Base-by-base conservation (phyloP, 2,888 invertebrate species). In the Aquatica leii region DNA sequence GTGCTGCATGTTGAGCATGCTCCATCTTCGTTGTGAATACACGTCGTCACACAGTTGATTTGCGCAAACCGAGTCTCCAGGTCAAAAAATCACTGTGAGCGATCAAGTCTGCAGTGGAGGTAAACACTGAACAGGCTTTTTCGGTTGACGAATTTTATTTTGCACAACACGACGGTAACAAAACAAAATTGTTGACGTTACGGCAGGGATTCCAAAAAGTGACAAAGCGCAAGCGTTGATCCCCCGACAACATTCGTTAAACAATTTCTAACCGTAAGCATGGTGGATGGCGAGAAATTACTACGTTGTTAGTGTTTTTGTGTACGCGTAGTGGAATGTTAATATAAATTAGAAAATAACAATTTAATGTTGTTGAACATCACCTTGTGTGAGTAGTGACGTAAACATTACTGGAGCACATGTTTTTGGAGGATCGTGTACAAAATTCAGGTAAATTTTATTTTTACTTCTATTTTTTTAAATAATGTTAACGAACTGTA, bases 231-330 rank as follows among this genome's bases (percentile, higher is more conserved):
- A 60, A 53, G 34, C 57, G 56, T 46, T 37, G 43, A 56, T 53
- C 50, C 24, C 21, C 54, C 20, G 52, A 54, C 48, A 60, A 65
- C 58, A 54, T 65, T 62, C 62, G 49, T 62, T 58, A 58, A 59
- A 41, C 59, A 53, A 52, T 51, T 65, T 43, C 43, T 43, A 43
- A 43, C 43, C 52, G 54, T 61, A 59, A 62, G 62, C 59, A 65
- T 65, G 62, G 65, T 62, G 65, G 65, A 54, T 53, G 40, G 31
- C 12, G 43, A 50, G 52, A 20, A 55, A 62, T 21, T 57, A 65
- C 62, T 65, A 65, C 62, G 62, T 62, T 46, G 62, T 62, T 62
- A 61, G 62, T 65, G 65, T 65, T 65, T 64, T 64, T 63, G 65
- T 61, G 40, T 55, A 49, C 57, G 49, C 48, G 57, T 35, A 43